A percentile compares a stretch with the other conserved stretches of the same genome.
Evolutionary conservation across 2,797 vertebrate species (phyloP).

Genomic region (Amniataba percoides): DNA sequence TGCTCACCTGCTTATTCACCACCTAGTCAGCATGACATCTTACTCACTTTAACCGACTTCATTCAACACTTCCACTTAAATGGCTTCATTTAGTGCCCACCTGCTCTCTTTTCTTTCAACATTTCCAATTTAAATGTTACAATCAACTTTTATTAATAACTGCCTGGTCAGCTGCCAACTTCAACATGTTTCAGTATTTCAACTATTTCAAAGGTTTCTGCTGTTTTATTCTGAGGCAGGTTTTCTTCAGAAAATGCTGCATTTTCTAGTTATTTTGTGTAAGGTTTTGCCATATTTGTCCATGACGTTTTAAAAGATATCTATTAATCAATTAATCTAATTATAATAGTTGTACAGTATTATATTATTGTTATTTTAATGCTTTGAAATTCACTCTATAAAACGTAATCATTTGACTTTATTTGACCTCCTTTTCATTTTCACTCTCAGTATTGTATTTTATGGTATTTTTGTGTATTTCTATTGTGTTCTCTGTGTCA

Average conservation of each 20-base stretch:
- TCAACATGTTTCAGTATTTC: not conserved
- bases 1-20: not conserved
- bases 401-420: not conserved
- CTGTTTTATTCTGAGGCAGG: not conserved
- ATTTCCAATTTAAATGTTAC: not conserved
- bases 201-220: not conserved
- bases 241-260: too few relatives aligned
- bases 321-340: too few relatives aligned
- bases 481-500: too few relatives aligned
- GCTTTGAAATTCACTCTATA: not conserved
- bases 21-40: not conserved
- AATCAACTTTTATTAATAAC: not conserved
- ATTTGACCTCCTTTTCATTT: not conserved
- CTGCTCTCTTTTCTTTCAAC: not conserved
- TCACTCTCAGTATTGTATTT: too few relatives aligned
- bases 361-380: not conserved
- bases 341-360: not conserved
- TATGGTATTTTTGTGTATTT: too few relatives aligned
- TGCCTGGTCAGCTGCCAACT: not conserved
- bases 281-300: too few relatives aligned
- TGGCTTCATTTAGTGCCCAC: not conserved
- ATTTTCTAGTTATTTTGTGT: not conserved
- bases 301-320: too few relatives aligned
- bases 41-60: not conserved
- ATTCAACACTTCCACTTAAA: not conserved